Evolutionary conservation across 2,888 invertebrate species (phyloP), one percentile per base, ranked within the genome.

Genomic region (Amphiduros pacificus): DNA sequence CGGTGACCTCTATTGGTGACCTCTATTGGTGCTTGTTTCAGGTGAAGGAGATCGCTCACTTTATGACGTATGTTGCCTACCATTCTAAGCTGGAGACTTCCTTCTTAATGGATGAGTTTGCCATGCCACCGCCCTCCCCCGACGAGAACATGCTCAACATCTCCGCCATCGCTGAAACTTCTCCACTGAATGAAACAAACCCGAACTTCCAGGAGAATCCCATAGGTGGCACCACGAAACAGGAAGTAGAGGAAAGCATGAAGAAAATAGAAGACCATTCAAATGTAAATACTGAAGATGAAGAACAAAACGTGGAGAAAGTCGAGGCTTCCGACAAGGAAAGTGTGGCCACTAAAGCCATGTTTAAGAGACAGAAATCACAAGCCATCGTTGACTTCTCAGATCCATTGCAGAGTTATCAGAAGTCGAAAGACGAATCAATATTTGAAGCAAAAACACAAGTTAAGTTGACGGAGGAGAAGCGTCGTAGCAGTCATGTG

Each of bases 1-100:
- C 36, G 17, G 9, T 36, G 36, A 9, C 36, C 9, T 36, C 36
- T 36, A 14, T 36, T 11, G 17, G 36, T 9, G 9, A 14, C 17
- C 9, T 36, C 36, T 11, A 36, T 28, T 24, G 17, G 14, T 62
- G 69, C 52, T 66, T 68, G 49, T 64, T 69, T 48, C 55, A 80
- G 80, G 89, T 95, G 0, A 96, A 97, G 80, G 89, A 88, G 73
- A 91, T 95, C 0, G 88, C 91, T 0, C 89, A 89, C 53, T 90
- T 91, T 76, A 87, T 94, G 86, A 86, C 94, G 0, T 90, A 91
- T 64, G 89, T 91, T 0, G 88, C 90, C 40, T 97, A 97, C 81
- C 96, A 96, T 73, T 93, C 94, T 89, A 88, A 91, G 54, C 84
- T 97, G 49, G 98, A 99, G 82, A 90, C 91, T 74, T 91, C 94